Evolutionary conservation across 2,888 invertebrate species (phyloP), one percentile per base, ranked within the genome.

Genomic region (Chymomyza procnemis): DNA sequence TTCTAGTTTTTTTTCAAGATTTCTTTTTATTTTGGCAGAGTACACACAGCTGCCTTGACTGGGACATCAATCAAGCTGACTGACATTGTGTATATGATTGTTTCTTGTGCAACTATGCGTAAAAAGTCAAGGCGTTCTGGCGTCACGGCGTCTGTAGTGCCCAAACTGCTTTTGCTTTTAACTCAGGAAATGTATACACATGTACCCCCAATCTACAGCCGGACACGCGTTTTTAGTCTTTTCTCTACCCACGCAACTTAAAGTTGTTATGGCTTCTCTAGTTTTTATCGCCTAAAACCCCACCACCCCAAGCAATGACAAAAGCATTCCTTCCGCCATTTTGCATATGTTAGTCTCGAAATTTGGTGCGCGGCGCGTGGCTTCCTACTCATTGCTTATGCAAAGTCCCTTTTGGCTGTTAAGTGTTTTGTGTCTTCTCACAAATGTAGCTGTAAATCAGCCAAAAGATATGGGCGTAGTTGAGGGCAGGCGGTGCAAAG

Each of bases 351-450:
- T 71, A 50, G 34, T 56, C 12, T 59, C n/a, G 68, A 9, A 6
- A 9, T 4, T 46, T 69, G 41, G 60, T 9, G 8, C 63, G 54
- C 26, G 8, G 58, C 30, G 66, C 50, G 58, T 48, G 22, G 55
- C 61, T 56, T 58, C 30, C 22, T 56, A 14, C 80, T 85, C 81
- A 85, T 81, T 85, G 80, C 68, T 64, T 68, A 81, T 81, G 81
- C 81, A 83, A 81, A 85, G 79, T 78, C 81, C 78, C 69, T 83
- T 78, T 80, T 74, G 85, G 86, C 86, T 76, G 78, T 83, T 81
- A 85, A 81, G 81, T 81, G 84, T 80, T 81, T 80, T 83, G 79
- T 72, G 70, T 83, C 86, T 70, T 69, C 81, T 85, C 76, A 85
- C 86, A 74, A 83, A 76, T 83, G 76, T 80, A 69, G 78, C 69